These are phyloP conservation scores for Tetragonula carbonaria DNA, from an alignment of 2,888 invertebrate genomes.

Conservation along the genomic window DNA sequence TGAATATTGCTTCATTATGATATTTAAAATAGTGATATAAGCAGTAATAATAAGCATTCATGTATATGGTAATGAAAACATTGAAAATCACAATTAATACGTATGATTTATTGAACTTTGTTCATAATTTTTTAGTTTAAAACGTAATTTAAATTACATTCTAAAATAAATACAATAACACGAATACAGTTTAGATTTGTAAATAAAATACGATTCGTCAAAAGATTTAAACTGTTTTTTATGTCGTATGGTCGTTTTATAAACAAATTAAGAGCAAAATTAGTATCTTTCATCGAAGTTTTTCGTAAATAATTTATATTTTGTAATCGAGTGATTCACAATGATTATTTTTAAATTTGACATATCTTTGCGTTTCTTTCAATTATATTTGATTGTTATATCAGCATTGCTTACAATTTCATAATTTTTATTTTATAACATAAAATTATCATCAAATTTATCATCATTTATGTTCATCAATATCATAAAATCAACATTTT, in stretches of 20 bases:
- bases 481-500: slow-evolving; percentile 75
- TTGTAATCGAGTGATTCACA: slow-evolving; percentile 26
- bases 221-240: slow-evolving; percentile 19
- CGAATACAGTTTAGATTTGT: slow-evolving; percentile 36
- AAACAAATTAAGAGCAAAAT: slow-evolving; percentile 1
- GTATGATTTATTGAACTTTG: not conserved
- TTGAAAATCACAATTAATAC: slow-evolving; percentile 30
- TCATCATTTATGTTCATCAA: slow-evolving; percentile 76
- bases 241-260: slow-evolving; percentile 15
- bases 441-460: slow-evolving; percentile 66
- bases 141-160: slow-evolving; percentile 9
- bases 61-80: slow-evolving; percentile 24
- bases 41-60: slow-evolving; percentile 28
- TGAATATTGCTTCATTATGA: slow-evolving; percentile 47
- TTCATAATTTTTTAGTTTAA: slow-evolving; percentile 11
- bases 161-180: not conserved
- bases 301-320: slow-evolving; percentile 19
- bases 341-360: slow-evolving; percentile 40
- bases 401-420: slow-evolving; percentile 42
- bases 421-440: slow-evolving; percentile 56
- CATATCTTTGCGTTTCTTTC: slow-evolving; percentile 5
- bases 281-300: not conserved
- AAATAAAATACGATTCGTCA: slow-evolving; percentile 51
- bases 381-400: slow-evolving; percentile 29
- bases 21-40: slow-evolving; percentile 52